Percentiles rank a stretch among this genome's conserved stretches.
phyloP scores from a whole-genome alignment of 2,888 invertebrate species.

The Caenorhabditis drosophilae region DNA sequence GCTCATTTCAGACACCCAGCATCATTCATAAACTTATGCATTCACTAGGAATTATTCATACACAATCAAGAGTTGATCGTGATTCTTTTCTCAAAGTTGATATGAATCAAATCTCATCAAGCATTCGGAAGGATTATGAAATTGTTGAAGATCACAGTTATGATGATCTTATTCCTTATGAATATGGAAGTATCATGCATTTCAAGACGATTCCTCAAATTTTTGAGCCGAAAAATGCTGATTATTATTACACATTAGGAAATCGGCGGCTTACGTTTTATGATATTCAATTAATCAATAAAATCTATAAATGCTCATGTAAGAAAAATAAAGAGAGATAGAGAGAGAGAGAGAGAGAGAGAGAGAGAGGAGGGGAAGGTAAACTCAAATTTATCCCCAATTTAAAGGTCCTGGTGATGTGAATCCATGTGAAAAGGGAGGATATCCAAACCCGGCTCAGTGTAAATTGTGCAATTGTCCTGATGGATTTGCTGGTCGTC shows the following conservation, averaged over 20 bases:
- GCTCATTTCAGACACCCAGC: slow-evolving; percentile 17
- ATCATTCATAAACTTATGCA: slow-evolving; percentile 56
- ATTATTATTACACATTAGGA: slow-evolving; percentile 53
- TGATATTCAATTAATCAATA: slow-evolving; percentile 64
- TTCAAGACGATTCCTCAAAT: slow-evolving; percentile 50
- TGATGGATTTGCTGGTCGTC: slow-evolving; percentile 3
- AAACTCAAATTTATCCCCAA: neutral
- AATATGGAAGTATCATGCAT: slow-evolving; percentile 62
- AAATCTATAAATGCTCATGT: slow-evolving; percentile 59
- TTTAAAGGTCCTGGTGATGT: neutral
- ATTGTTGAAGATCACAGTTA: neutral
- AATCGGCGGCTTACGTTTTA: slow-evolving; percentile 49
- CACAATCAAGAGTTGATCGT: slow-evolving; percentile 39
- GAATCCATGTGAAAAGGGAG: neutral
- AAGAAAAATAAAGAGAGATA: neutral
- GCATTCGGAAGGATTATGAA: neutral
- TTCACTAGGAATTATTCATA: slow-evolving; percentile 63
- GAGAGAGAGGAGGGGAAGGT: too few relatives aligned
- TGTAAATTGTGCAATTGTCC: neutral
- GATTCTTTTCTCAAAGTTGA: slow-evolving; percentile 27
- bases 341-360: too few relatives aligned
- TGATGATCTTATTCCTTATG: slow-evolving; percentile 40
- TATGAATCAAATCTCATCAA: neutral
- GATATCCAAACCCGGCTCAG: neutral
- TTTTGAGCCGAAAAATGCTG: slow-evolving; percentile 35